Percentiles rank a stretch among this genome's conserved stretches.
These are phyloP conservation scores for Hyposoter didymator DNA, from an alignment of 2,888 invertebrate species.

Conservation along the genomic window DNA sequence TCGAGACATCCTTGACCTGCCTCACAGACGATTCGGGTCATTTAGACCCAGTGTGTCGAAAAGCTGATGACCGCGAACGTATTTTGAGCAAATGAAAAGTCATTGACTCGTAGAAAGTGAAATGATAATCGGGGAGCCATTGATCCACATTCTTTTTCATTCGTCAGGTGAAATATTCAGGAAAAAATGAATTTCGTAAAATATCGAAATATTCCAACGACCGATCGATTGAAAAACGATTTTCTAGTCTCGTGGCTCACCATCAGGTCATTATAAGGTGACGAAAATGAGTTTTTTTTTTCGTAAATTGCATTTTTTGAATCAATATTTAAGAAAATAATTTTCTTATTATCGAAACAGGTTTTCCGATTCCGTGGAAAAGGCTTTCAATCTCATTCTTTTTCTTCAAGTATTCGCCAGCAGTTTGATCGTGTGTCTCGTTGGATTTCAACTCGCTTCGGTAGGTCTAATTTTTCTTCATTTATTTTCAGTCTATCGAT, in stretches of 20 bases:
- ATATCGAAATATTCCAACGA: slow-evolving; percentile 18
- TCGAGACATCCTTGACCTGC: too few species aligned
- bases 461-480: slow-evolving; percentile 65
- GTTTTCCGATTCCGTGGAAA: slow-evolving; percentile 76
- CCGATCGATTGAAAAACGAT: slow-evolving; percentile 34
- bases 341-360: slow-evolving; percentile 59
- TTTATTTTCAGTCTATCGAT: neutral
- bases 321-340: too few species aligned
- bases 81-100: neutral
- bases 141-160: slow-evolving; percentile 10
- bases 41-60: neutral
- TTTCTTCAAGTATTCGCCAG: slow-evolving; percentile 76
- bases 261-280: slow-evolving; percentile 68
- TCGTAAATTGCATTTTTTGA: too few species aligned
- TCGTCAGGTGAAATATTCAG: neutral
- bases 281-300: neutral
- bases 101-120: neutral
- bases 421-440: slow-evolving; percentile 76
- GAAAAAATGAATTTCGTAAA: slow-evolving; percentile 2
- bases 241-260: slow-evolving; percentile 56
- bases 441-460: slow-evolving; percentile 75
- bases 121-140: neutral
- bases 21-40: neutral
- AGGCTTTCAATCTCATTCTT: slow-evolving; percentile 74
- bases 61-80: neutral